Conservation (phyloP, 2,797 vertebrate genomes). For the Hydrophis major region DNA sequence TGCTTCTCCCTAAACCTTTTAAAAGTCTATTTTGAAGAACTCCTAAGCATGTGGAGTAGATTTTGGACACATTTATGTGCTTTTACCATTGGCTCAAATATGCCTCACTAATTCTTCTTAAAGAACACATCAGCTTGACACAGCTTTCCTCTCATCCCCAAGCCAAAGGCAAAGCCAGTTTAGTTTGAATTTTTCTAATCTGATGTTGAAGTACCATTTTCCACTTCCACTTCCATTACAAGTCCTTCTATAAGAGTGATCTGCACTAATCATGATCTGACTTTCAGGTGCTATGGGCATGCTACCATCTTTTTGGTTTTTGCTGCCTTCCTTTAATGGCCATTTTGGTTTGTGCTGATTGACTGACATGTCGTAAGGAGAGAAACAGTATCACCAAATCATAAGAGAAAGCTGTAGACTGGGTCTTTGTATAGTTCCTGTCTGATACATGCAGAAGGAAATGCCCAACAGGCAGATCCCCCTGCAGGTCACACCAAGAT, state of each 20-base stretch:
- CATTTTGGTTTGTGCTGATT: not conserved
- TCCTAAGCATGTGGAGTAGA: not conserved
- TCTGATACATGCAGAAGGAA: not conserved
- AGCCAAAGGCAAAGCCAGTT: not conserved
- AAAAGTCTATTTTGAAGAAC: not conserved
- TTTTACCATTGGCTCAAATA: not conserved
- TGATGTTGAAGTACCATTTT: not conserved
- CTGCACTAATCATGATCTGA: not conserved
- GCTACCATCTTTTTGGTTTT: not conserved
- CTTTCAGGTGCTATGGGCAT: not conserved
- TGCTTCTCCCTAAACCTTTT: not conserved
- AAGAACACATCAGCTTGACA: not conserved
- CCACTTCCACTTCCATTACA: not conserved
- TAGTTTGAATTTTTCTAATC: not conserved
- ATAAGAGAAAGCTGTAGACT: not conserved
- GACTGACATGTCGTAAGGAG: not conserved
- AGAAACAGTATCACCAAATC: not conserved
- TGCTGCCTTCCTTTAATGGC: not conserved
- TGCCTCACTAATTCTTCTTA: not conserved
- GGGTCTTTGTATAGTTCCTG: not conserved
- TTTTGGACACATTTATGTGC: not conserved
- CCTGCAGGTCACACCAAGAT: not conserved
- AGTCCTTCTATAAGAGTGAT: not conserved
- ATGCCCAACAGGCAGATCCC: not conserved
- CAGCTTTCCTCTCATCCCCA: not conserved